phyloP scores from a whole-genome alignment of 2,797 vertebrate genomes.

The Avahi laniger region DNA sequence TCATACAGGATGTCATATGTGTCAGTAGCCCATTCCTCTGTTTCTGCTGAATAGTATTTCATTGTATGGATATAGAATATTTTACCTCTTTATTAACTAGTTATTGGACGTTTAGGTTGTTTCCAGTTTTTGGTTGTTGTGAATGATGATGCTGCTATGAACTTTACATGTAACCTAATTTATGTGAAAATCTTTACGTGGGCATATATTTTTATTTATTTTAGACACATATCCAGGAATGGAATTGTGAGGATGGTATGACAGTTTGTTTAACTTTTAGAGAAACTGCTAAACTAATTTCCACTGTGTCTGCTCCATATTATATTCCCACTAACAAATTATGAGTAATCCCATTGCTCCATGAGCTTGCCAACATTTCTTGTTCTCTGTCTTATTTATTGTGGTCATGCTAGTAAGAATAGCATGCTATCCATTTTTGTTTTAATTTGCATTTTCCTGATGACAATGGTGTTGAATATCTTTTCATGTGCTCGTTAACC shows the following conservation, averaged over 20 bases:
- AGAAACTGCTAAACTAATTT: background rate
- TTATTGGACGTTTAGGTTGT: background rate
- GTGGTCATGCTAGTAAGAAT: background rate
- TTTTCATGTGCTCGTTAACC: background rate
- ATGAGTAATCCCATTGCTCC: background rate
- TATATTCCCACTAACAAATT: background rate
- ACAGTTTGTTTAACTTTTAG: background rate
- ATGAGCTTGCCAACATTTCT: background rate
- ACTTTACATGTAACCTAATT: background rate
- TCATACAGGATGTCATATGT: rapidly evolving
- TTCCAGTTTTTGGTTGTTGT: background rate
- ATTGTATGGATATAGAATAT: background rate
- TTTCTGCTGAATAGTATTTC: background rate
- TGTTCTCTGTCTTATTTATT: background rate
- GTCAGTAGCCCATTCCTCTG: background rate
- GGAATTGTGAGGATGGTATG: background rate
- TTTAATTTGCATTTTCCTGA: background rate
- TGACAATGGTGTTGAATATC: background rate
- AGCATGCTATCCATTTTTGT: background rate
- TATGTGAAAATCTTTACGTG: background rate
- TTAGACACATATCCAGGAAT: background rate
- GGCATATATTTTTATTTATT: background rate
- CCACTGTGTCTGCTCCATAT: background rate
- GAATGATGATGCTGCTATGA: background rate
- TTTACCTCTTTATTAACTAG: background rate